Base-by-base conservation (phyloP, 2,113 vertebrate species). In the Nannospalax galili region DNA sequence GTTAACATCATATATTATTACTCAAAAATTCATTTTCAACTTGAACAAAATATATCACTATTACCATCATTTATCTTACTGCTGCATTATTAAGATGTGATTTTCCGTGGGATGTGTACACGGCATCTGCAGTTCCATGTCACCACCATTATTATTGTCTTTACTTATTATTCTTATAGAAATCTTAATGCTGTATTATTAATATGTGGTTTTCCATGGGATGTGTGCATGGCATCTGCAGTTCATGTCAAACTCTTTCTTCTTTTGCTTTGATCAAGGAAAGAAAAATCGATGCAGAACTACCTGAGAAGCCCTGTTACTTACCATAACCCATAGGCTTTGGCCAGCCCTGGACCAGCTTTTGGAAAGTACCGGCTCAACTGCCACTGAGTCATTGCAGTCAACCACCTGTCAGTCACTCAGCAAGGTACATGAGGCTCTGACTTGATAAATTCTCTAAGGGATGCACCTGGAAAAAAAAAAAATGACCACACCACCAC, bases 161-260 rank as follows among this genome's bases (percentile, higher is more conserved):
- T 58, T 58, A 58, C 58, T 58, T 58, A 58, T 11, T 58, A 78
- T 42, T 92, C 12, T 72, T 90, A 69, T 14, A 87, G 40, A 92
- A 93, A 94, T 45, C 22, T 88, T 88, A 87, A 84, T 72, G 11
- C 8, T 70, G 17, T 19, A 28, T 70, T 85, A n/a, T 73, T 93
- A 94, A 88, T 58, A 40, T 79, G 2, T 60, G 15, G 74, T 32
- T 65, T 80, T 97, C 77, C 62, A 92, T n/a, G 60, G 88, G 48
- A 56, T 35, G n/a, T 48, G 20, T 11, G 10, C 30, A 78, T n/a
- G 24, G 48, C 35, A 79, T 82, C 32, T n/a, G 48, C 7, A 26
- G n/a, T 17, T 84, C 42, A 35, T 88, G 20, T 81, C 28, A 92
- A 91, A 91, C 81, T 19, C 85, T 94, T 28, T 40, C 17, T 82